Conservation (phyloP, 2,113 vertebrate genomes). For the Silurus asotus region DNA sequence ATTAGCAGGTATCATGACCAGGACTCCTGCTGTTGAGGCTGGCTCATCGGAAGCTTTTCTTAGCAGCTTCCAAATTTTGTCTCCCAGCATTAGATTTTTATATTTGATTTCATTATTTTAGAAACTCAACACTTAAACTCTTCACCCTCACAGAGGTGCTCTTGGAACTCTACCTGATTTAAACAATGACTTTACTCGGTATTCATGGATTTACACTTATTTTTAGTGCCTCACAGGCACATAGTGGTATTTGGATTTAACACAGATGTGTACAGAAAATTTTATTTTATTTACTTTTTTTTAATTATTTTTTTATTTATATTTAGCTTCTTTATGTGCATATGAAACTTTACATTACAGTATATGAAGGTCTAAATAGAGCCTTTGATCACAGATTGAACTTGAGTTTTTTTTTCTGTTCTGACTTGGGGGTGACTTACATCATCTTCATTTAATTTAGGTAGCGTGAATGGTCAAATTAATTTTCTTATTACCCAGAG, state of each 20-base stretch:
- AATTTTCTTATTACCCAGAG: not conserved
- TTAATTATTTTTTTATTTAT: not conserved
- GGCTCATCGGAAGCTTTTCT: conserved; percentile 57
- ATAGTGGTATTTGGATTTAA: not conserved
- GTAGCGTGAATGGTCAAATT: not conserved
- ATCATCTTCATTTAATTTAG: conserved; percentile 11
- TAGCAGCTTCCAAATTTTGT: conserved; percentile 22
- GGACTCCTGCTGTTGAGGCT: conserved; percentile 44
- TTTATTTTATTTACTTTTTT: not conserved
- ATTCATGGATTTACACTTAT: not conserved
- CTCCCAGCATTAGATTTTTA: conserved; percentile 22
- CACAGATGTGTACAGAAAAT: not conserved
- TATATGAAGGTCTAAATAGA: not conserved
- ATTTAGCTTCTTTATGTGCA: not conserved
- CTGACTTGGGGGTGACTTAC: not conserved
- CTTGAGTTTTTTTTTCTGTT: not conserved
- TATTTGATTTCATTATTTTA: not conserved
- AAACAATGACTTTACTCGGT: not conserved
- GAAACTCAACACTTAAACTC: conserved; percentile 47
- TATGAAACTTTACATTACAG: not conserved
- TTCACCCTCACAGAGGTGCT: conserved; percentile 14
- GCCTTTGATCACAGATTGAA: not conserved
- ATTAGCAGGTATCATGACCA: conserved; percentile 66
- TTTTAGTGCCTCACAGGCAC: not conserved
- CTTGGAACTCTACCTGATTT: not conserved